These are phyloP conservation scores for Diploptera punctata DNA, from an alignment of 2,888 invertebrate genomes.

Conservation along the genomic window DNA sequence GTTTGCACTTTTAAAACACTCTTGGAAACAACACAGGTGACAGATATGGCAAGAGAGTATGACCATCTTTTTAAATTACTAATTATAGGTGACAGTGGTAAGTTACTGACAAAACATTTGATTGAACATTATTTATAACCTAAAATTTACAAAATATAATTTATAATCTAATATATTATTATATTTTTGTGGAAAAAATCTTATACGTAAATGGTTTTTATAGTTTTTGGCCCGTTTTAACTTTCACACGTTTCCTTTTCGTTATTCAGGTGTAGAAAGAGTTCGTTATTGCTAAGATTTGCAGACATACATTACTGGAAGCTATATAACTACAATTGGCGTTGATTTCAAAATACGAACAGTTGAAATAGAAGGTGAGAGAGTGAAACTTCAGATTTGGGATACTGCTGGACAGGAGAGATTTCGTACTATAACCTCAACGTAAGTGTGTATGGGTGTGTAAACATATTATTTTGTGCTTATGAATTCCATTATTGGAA, in stretches of 20 bases:
- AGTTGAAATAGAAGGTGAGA: slow-evolving; percentile 87
- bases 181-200: no score
- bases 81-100: slow-evolving; percentile 99
- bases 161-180: not conserved
- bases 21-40: not conserved
- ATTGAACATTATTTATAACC: slow-evolving; percentile 1
- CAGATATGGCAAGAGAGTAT: slow-evolving; percentile 91
- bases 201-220: no score
- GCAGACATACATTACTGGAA: slow-evolving; percentile 97
- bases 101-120: slow-evolving; percentile 57
- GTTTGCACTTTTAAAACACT: not conserved
- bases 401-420: slow-evolving; percentile 97
- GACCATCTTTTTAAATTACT: slow-evolving; percentile 99
- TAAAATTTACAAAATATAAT: not conserved
- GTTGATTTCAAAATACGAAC: slow-evolving; percentile 99
- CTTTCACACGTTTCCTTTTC: not conserved
- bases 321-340: slow-evolving; percentile 98
- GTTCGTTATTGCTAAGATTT: slow-evolving; percentile 93
- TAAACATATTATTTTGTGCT: not conserved
- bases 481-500: not conserved
- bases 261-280: slow-evolving; percentile 99
- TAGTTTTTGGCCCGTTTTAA: no score
- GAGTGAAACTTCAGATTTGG: slow-evolving; percentile 97
- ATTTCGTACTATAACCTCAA: slow-evolving; percentile 98
- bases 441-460: slow-evolving; percentile 60